phyloP scores from a whole-genome alignment of 2,888 invertebrate genomes.

The Meganola albula region DNA sequence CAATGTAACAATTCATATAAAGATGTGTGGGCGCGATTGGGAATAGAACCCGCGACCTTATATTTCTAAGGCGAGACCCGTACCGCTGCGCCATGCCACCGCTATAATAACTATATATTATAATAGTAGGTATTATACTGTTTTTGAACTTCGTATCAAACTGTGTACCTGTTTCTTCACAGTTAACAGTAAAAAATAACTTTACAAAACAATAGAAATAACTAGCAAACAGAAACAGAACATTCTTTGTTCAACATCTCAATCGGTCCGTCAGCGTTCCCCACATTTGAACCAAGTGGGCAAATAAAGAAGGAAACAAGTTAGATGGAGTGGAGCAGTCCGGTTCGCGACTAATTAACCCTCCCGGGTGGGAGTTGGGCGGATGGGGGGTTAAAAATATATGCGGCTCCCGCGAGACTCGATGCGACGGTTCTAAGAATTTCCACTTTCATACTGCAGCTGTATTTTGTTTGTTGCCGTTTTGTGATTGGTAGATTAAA shows the following conservation, averaged over 20 bases:
- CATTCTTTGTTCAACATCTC: constrained; percentile 16
- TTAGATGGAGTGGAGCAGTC: constrained; percentile 72
- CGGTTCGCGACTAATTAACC: constrained; percentile 76
- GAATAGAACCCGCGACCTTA: too few relatives aligned
- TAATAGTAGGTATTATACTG: too few relatives aligned
- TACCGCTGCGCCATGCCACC: too few relatives aligned
- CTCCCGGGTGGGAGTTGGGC: constrained; percentile 39
- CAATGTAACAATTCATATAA: too few relatives aligned
- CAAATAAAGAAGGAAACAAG: constrained; percentile 76
- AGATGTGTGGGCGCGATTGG: too few relatives aligned
- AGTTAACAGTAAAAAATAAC: too few relatives aligned
- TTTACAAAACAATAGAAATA: too few relatives aligned
- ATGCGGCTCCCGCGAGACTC: constrained; percentile 57
- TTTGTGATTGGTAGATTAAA: background rate
- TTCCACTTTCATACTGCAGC: constrained; percentile 34
- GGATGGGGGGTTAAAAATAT: constrained; percentile 54
- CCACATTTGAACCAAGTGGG: constrained; percentile 74
- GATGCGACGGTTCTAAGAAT: constrained; percentile 48
- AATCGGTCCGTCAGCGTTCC: constrained; percentile 32
- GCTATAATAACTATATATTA: too few relatives aligned
- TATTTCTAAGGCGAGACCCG: too few relatives aligned
- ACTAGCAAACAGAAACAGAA: background rate
- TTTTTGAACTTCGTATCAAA: too few relatives aligned
- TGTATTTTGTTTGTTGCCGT: constrained; percentile 9
- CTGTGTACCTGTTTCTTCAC: too few relatives aligned